phyloP scores from a whole-genome alignment of 2,888 invertebrate species.

The Halictus ligatus region DNA sequence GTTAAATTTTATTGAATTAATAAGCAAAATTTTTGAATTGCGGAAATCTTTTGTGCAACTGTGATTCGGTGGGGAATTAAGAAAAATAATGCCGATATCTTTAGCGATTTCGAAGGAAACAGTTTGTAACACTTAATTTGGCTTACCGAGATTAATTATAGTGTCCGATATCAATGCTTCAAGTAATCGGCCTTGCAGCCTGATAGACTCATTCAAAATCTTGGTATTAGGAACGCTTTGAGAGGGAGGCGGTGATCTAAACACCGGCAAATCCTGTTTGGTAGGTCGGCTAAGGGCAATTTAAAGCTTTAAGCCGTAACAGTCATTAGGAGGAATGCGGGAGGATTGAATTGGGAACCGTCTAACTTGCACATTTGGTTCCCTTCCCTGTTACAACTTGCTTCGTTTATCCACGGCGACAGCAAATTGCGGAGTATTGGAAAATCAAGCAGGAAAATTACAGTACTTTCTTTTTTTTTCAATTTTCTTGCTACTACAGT shows the following conservation, averaged over 20 bases:
- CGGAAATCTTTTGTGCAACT: neutral
- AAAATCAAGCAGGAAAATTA: conserved; percentile 14
- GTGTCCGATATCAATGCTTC: neutral
- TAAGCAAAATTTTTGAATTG: neutral
- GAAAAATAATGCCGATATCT: neutral
- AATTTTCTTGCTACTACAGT: neutral
- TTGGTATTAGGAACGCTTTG: neutral
- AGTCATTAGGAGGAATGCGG: conserved; percentile 31
- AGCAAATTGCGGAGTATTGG: conserved; percentile 27
- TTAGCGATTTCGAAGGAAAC: neutral
- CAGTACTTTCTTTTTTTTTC: conserved; percentile 19
- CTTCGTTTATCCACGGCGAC: conserved; percentile 39
- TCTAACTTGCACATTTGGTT: conserved; percentile 43
- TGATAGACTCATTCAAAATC: neutral
- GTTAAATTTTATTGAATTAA: neutral
- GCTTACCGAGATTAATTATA: neutral
- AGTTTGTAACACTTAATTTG: neutral
- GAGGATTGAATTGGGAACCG: conserved; percentile 31
- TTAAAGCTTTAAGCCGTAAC: conserved; percentile 42
- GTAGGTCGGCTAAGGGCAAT: conserved; percentile 26
- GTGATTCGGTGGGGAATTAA: neutral
- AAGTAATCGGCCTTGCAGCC: neutral
- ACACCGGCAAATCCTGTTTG: conserved; percentile 22
- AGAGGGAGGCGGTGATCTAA: neutral
- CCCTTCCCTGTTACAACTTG: conserved; percentile 28